Conservation (phyloP, 2,888 invertebrate genomes). For the Lamellibrachia columna region DNA sequence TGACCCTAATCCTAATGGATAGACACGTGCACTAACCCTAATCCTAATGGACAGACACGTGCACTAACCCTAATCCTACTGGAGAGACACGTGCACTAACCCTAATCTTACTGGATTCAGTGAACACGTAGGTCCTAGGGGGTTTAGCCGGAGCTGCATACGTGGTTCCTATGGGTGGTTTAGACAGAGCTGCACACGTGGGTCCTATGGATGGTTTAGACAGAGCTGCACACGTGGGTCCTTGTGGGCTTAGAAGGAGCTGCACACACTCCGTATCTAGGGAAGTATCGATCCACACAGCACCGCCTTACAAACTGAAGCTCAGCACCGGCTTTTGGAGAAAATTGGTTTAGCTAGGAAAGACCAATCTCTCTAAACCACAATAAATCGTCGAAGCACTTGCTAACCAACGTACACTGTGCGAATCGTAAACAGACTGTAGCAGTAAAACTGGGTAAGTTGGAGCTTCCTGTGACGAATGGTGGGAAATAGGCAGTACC, state of each 20-base stretch:
- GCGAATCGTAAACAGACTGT: background rate
- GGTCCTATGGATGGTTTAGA: background rate
- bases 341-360: background rate
- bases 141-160: background rate
- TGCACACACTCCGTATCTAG: background rate
- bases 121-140: background rate
- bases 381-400: background rate
- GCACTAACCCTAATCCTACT: too few species aligned
- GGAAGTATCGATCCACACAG: background rate
- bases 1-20: too few species aligned
- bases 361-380: background rate
- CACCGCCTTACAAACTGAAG: background rate
- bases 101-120: background rate
- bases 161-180: too few species aligned
- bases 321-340: background rate
- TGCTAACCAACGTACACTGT: background rate
- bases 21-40: too few species aligned
- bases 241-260: background rate
- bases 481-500: background rate
- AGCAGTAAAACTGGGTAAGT: background rate
- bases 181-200: background rate
- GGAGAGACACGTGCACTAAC: too few species aligned
- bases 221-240: background rate
- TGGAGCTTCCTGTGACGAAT: background rate
- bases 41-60: too few species aligned